Conservation (phyloP, 2,113 vertebrate genomes). For the Phaethornis superciliosus region DNA sequence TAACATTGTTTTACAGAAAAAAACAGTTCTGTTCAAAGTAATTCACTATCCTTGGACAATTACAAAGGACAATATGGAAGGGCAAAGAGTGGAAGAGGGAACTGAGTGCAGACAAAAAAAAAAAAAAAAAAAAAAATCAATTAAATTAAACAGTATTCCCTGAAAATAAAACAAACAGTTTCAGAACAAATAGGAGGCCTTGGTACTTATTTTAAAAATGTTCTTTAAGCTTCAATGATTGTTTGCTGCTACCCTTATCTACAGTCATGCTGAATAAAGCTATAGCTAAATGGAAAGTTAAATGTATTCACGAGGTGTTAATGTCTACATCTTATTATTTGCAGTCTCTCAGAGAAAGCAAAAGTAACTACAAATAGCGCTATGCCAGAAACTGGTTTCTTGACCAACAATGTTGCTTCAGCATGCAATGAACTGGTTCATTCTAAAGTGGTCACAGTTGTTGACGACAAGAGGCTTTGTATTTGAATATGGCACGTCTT, state of each 20-base stretch:
- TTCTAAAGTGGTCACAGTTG: constrained; percentile 83
- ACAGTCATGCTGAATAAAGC: constrained; percentile 91
- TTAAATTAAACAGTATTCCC: constrained; percentile 87
- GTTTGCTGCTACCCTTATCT: constrained; percentile 87
- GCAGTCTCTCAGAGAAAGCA: constrained; percentile 87
- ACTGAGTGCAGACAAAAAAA: constrained; percentile 76
- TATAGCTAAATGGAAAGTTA: constrained; percentile 87
- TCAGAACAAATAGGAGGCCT: constrained; percentile 81
- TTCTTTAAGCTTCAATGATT: constrained; percentile 86
- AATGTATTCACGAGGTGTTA: constrained; percentile 85
- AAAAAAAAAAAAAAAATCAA: constrained; percentile 72
- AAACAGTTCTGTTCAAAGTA: constrained; percentile 80
- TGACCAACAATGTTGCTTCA: constrained; percentile 86
- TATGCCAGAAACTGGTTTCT: constrained; percentile 85
- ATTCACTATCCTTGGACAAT: constrained; percentile 81
- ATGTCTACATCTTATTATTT: constrained; percentile 86
- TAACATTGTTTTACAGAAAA: constrained; percentile 80
- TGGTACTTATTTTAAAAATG: constrained; percentile 83
- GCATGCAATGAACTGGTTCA: constrained; percentile 85
- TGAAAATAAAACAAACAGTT: constrained; percentile 82
- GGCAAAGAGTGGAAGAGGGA: constrained; percentile 73
- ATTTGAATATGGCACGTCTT: constrained; percentile 91
- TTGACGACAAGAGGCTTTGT: constrained; percentile 85
- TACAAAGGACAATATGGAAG: constrained; percentile 77
- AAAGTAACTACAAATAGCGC: constrained; percentile 90